Percentiles rank a stretch among this genome's conserved stretches.
phyloP scores from a whole-genome alignment of 2,888 invertebrate species.

The Heliconius sara region DNA sequence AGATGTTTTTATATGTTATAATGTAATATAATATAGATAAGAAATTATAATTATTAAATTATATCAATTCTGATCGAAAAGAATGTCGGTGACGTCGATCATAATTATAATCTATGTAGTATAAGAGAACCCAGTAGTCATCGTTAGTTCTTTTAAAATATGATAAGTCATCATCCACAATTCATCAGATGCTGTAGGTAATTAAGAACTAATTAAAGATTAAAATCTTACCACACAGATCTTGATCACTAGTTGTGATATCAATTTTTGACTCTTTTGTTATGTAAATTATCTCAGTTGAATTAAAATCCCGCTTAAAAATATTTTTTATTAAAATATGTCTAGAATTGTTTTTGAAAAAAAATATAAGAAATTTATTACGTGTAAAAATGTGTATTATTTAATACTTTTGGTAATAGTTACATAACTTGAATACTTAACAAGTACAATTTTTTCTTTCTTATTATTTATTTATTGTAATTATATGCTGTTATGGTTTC shows the following conservation, averaged over 20 bases:
- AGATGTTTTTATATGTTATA: background rate
- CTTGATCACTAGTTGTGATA: conserved; percentile 25
- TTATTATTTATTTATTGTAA: background rate
- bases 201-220: conserved; percentile 48
- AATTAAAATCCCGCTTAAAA: background rate
- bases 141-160: conserved; percentile 17
- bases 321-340: background rate
- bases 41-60: background rate
- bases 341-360: background rate
- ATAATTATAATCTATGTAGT: background rate
- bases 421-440: background rate
- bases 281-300: conserved; percentile 10
- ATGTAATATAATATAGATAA: background rate
- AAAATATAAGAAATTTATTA: background rate
- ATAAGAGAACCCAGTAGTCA: conserved; percentile 10
- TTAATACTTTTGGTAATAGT: background rate
- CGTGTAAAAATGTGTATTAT: background rate
- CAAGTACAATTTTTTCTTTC: background rate
- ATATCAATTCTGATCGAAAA: background rate
- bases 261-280: conserved; percentile 34
- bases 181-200: conserved; percentile 45
- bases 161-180: conserved; percentile 36
- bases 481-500: background rate
- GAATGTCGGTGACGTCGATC: background rate
- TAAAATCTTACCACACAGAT: conserved; percentile 41